phyloP scores from a whole-genome alignment of 2,113 vertebrate species.

The Catharus minimus region DNA sequence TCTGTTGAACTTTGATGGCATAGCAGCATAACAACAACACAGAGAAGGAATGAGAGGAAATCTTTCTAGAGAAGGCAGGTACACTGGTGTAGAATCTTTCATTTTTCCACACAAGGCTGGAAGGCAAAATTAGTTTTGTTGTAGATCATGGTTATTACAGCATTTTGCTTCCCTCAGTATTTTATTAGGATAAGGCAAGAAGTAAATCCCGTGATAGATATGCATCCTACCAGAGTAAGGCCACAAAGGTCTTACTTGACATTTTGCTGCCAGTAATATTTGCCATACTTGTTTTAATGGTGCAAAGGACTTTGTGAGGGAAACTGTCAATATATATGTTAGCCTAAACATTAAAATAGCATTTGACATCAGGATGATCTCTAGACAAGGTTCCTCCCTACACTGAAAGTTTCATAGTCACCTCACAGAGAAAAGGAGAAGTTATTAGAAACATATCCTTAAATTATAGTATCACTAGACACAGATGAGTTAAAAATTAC shows the following conservation, averaged over 20 bases:
- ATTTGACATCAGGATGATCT: not conserved
- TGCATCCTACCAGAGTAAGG: not conserved
- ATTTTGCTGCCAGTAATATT: not conserved
- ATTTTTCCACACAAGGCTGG: not conserved
- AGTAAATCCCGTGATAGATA: not conserved
- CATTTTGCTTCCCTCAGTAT: not conserved
- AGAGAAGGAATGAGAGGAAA: not conserved
- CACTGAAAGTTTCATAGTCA: not conserved
- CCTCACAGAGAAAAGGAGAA: not conserved
- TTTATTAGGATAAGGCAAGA: not conserved
- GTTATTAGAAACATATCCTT: not conserved
- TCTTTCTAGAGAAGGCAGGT: not conserved
- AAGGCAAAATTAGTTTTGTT: not conserved
- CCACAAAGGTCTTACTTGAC: not conserved
- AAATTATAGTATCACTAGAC: not conserved
- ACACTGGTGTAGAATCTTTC: not conserved
- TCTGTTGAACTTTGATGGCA: not conserved
- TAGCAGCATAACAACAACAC: not conserved
- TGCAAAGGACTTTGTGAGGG: not conserved
- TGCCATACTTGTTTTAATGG: not conserved
- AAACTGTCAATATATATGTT: not conserved
- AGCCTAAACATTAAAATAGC: not conserved
- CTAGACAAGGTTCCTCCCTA: not conserved
- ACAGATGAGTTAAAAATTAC: not conserved
- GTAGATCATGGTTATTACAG: not conserved